Base-by-base conservation (phyloP, 2,113 vertebrate genomes). In the Gambusia holbrooki region DNA sequence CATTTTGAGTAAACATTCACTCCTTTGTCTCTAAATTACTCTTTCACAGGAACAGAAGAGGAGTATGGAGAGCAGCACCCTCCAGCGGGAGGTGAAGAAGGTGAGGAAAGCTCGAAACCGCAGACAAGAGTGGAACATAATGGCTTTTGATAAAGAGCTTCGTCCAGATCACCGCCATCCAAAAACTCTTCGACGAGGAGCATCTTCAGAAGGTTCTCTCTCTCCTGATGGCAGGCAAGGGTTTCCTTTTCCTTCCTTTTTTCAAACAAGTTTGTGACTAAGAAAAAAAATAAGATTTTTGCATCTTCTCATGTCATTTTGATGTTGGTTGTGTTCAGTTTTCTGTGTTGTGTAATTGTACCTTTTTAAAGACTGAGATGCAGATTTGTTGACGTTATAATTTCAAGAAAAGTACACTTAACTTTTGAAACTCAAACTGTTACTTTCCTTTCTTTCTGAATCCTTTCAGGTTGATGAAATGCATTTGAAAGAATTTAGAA, bases 101-200 rank as follows among this genome's bases (percentile, higher is more conserved):
- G 97, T 98, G 94, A 96, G 97, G 90, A 98, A 98, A 94, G 97
- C 95, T 81, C 95, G 96, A 62, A 98, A 97, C 95, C 96, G 97
- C 88, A 95, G 96, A 75, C 97, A 98, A 72, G 96, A 98, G 85
- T 99, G 97, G 97, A 98, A 96, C 93, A 96, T 97, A 94, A 98
- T 98, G 97, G 97, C 97, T 0, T 96, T 97, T 84, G 97, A 99
- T 94, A 98, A 97, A 91, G 97, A 99, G 92, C 96, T 98, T 78
- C 96, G 97, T 82, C 97, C 97, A 61, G 97, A 98, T 92, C 94
- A 95, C 93, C 95, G 92, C 80, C 95, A 96, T 86, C 95, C 97
- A 78, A 96, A 97, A 84, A 96, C 91, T 85, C 92, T 96, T 69
- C 94, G 93, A 85, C 94, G 95, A 37, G 96, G 95, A 84, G 95